Base-by-base conservation (phyloP, 2,888 invertebrate species). In the Drosophila mulleri region DNA sequence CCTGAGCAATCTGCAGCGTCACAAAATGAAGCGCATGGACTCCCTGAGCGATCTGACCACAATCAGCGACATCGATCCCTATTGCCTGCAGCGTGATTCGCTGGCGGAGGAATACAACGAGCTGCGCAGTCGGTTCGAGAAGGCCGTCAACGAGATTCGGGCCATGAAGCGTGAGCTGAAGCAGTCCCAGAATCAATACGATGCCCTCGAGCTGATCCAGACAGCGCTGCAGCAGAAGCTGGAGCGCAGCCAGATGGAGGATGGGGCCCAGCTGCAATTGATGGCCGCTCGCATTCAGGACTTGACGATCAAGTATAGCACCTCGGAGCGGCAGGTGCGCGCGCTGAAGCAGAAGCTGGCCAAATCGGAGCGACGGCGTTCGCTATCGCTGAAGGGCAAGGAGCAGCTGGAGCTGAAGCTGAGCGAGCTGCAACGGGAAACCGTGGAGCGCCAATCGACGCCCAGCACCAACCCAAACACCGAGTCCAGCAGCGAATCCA, bases 251-350 rank as follows among this genome's bases (percentile, higher is more conserved):
- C 93, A 94, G 75, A 93, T 94, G 62, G 94, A 94, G 66, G 94
- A 94, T 68, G 95, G 95, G 62, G 96, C 96, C 0, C 96, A 98
- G 92, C 94, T 96, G 45, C 95, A 96, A 74, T 93, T 97, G 84
- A 96, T 98, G 95, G 96, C 96, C 0, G 96, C 96, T 29, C 94
- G 97, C 57, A 96, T 98, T 68, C 95, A 97, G 90, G 97, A 97
- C 91, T 93, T 98, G 37, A 97, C 97, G 0, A 94, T 95, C 62
- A 98, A 98, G 91, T 94, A 98, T 69, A 95, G 95, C 9, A 94
- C 95, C 0, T 96, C 97, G 1, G 98, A 98, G 89, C 96, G 96
- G 83, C 97, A 97, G 92, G 96, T 96, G 11, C 94, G 97, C 62
- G 95, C 95, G 3, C 91, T 97, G 26, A 97, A 97, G 92, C 96